Percentiles rank a stretch among this genome's conserved stretches.
Conservation (phyloP, 2,888 invertebrate species). For the Ochropacha duplaris region DNA sequence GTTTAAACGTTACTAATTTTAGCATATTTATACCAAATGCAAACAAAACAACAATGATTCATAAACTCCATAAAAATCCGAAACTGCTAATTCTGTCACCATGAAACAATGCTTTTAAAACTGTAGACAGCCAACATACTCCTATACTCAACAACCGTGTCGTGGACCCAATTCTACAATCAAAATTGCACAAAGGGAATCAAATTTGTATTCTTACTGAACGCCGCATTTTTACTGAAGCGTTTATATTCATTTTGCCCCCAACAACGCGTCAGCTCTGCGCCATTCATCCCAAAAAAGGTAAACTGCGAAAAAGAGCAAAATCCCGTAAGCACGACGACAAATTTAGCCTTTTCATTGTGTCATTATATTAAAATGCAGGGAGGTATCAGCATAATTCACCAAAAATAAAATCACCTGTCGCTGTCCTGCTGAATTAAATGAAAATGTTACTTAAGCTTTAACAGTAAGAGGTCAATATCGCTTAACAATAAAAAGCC, state of each 20-base stretch:
- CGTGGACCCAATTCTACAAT: background rate
- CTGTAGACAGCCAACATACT: background rate
- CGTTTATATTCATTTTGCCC: constrained; percentile 36
- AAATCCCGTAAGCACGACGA: constrained; percentile 45
- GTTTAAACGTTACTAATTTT: background rate
- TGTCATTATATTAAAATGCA: constrained; percentile 70
- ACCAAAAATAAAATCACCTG: constrained; percentile 58
- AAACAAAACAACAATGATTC: too few relatives aligned
- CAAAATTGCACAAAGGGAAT: background rate
- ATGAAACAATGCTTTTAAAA: background rate
- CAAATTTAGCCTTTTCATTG: constrained; percentile 66
- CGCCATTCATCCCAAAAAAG: constrained; percentile 38
- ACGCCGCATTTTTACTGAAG: constrained; percentile 3
- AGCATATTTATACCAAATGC: too few relatives aligned
- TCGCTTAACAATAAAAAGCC: constrained; percentile 25
- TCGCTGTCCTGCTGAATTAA: constrained; percentile 20
- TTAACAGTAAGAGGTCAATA: constrained; percentile 29
- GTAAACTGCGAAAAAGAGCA: constrained; percentile 29
- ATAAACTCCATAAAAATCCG: too few relatives aligned
- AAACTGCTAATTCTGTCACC: too few relatives aligned
- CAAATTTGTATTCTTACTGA: constrained; percentile 1
- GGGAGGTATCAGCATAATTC: constrained; percentile 53
- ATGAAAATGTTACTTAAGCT: constrained; percentile 33
- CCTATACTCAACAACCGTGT: background rate
- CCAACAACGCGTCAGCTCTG: constrained; percentile 32